Percentiles rank a stretch among this genome's conserved stretches.
Conservation (phyloP, 2,113 vertebrate species). For the Stegostoma tigrinum region DNA sequence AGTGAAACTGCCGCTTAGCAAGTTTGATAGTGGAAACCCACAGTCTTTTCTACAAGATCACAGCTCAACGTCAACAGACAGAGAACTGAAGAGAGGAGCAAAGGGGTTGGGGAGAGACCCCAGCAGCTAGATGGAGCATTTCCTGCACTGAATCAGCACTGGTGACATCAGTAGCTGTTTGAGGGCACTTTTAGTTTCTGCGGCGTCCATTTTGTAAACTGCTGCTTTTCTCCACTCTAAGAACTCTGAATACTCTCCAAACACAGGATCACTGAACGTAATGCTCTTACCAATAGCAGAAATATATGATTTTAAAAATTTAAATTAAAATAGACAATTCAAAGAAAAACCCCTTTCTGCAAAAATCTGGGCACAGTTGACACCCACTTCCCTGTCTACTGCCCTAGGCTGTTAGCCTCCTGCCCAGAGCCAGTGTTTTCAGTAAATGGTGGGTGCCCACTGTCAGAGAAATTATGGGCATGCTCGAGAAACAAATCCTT, state of each 20-base stretch:
- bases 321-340: slow-evolving; percentile 43
- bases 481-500: slow-evolving; percentile 98
- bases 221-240: not conserved
- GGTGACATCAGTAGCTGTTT: not conserved
- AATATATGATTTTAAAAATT: not conserved
- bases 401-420: slow-evolving; percentile 48
- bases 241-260: not conserved
- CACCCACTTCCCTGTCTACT: slow-evolving; percentile 43
- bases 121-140: not conserved
- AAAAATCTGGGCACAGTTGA: slow-evolving; percentile 37
- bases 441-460: slow-evolving; percentile 67
- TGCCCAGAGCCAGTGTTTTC: slow-evolving; percentile 50
- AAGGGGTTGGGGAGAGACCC: not conserved
- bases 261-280: not conserved
- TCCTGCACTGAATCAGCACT: not conserved
- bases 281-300: not conserved
- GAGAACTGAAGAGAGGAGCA: not conserved
- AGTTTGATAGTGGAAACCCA: not conserved
- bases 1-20: not conserved
- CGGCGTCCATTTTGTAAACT: not conserved
- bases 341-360: slow-evolving; percentile 43
- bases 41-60: not conserved
- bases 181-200: not conserved
- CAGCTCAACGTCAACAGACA: not conserved
- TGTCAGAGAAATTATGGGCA: slow-evolving; percentile 90